phyloP scores from a whole-genome alignment of 2,888 invertebrate genomes.

The Amiota mariae region DNA sequence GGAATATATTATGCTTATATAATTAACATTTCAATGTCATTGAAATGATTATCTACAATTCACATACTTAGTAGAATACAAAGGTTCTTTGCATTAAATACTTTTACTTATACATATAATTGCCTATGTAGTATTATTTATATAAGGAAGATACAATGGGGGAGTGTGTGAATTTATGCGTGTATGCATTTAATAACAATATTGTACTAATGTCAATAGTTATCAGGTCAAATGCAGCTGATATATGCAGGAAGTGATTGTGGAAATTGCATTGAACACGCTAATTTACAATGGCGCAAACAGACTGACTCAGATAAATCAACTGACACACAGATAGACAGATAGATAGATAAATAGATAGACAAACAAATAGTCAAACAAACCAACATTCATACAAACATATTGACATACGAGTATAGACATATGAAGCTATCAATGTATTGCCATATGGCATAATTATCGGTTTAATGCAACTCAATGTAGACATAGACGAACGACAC shows the following conservation, averaged over 20 bases:
- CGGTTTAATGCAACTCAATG: conserved; percentile 48
- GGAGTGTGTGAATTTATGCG: background rate
- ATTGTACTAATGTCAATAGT: conserved; percentile 23
- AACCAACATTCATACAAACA: conserved; percentile 27
- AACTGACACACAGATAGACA: background rate
- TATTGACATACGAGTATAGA: background rate
- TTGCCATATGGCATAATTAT: conserved; percentile 57
- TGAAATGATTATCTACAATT: background rate
- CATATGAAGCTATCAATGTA: conserved; percentile 45
- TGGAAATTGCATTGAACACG: conserved; percentile 45
- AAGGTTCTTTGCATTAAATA: too few species aligned
- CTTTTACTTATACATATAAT: background rate
- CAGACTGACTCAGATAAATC: background rate
- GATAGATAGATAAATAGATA: background rate
- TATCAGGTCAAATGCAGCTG: conserved; percentile 54
- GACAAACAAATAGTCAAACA: background rate
- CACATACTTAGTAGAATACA: background rate
- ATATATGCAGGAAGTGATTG: conserved; percentile 45
- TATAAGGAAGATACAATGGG: background rate
- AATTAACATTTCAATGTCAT: background rate
- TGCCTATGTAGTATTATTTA: background rate
- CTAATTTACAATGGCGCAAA: conserved; percentile 40
- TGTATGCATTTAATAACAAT: conserved; percentile 2
- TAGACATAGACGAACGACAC: background rate
- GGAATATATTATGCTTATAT: background rate